Conservation (phyloP, 2,888 invertebrate genomes). For the Latrodectus elegans region DNA sequence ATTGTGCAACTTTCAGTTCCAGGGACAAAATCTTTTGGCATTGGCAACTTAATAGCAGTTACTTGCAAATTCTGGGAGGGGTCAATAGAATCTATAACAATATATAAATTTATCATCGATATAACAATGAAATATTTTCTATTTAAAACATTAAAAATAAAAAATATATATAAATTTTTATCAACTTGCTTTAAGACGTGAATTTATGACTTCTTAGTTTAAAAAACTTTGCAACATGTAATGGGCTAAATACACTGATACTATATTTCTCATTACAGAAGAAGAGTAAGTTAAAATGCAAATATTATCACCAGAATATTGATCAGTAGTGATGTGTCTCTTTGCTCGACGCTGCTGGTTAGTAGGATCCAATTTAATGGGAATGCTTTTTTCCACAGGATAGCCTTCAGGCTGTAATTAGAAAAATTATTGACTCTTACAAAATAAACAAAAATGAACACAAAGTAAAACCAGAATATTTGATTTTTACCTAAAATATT, state of each 20-base stretch:
- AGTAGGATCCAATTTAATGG: constrained; percentile 70
- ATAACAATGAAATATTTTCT: too few species aligned
- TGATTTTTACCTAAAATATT: too few species aligned
- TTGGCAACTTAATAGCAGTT: constrained; percentile 59
- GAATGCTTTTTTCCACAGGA: constrained; percentile 53
- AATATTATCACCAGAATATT: constrained; percentile 39
- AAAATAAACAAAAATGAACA: too few species aligned
- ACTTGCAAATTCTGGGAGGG: constrained; percentile 64
- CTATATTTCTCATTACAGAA: too few species aligned
- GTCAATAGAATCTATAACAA: constrained; percentile 66
- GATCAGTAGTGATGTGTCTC: constrained; percentile 48
- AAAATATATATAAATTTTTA: too few species aligned
- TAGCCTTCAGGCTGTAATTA: constrained; percentile 66
- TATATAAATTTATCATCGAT: not conserved
- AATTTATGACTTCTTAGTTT: too few species aligned
- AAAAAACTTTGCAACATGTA: too few species aligned
- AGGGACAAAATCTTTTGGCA: constrained; percentile 67
- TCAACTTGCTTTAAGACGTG: too few species aligned
- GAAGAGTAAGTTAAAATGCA: not conserved
- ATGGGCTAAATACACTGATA: too few species aligned
- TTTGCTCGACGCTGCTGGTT: constrained; percentile 70
- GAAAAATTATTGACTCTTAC: not conserved
- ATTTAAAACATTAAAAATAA: too few species aligned
- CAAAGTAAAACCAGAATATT: too few species aligned
- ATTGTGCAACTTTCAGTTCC: constrained; percentile 69